Percentiles rank a stretch among this genome's conserved stretches.
These are phyloP conservation scores for Brachypodius melanocephalos DNA, from an alignment of 2,113 vertebrate species.

Conservation along the genomic window DNA sequence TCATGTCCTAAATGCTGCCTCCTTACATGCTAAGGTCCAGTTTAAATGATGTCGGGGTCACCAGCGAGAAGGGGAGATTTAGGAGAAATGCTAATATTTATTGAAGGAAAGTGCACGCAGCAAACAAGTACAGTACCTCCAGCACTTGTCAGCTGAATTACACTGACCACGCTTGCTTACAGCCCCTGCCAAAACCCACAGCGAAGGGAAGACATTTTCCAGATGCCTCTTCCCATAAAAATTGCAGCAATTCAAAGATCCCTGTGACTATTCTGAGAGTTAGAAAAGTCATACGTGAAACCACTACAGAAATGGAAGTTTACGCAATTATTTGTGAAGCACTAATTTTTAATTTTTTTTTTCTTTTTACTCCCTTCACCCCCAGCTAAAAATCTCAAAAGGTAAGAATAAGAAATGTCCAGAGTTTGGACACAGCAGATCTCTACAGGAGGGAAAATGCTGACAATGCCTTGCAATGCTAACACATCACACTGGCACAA, in stretches of 20 bases:
- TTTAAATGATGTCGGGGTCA: neutral
- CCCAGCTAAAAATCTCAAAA: neutral
- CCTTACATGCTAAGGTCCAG: neutral
- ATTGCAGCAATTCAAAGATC: neutral
- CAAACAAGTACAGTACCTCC: conserved; percentile 6
- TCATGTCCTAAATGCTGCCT: neutral
- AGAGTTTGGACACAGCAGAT: neutral
- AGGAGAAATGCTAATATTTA: conserved; percentile 10
- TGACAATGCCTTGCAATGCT: neutral
- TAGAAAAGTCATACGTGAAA: neutral
- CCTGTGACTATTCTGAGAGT: neutral
- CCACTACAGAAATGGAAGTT: neutral
- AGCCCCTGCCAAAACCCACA: neutral
- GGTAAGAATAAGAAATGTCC: neutral
- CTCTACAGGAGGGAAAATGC: neutral
- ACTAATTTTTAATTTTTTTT: neutral
- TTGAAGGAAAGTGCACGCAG: neutral
- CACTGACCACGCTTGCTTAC: neutral
- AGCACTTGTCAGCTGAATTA: conserved; percentile 18
- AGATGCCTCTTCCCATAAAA: conserved; percentile 28
- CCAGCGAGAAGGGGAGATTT: neutral
- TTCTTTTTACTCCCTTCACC: neutral
- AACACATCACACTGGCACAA: neutral
- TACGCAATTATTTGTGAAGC: neutral
- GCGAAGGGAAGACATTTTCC: conserved; percentile 9